These are phyloP conservation scores for Cheilosia urbana DNA, from an alignment of 2,888 invertebrate species.

Conservation along the genomic window DNA sequence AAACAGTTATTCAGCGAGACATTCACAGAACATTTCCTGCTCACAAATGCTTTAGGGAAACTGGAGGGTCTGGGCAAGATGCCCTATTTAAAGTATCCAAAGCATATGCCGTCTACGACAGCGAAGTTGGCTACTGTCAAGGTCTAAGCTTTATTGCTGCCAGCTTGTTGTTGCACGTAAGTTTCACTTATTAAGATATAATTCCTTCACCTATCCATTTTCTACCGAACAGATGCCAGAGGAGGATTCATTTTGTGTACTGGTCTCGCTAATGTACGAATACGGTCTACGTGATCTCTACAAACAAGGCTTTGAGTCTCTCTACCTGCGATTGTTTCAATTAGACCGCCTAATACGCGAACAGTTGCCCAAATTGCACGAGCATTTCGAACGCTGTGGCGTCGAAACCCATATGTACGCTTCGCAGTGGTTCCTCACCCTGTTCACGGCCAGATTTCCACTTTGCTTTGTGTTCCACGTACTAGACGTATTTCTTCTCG, in stretches of 20 bases:
- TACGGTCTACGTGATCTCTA: conserved; percentile 97
- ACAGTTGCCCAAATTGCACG: conserved; percentile 91
- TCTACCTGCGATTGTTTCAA: conserved; percentile 97
- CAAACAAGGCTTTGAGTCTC: conserved; percentile 97
- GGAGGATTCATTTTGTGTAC: conserved; percentile 98
- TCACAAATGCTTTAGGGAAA: conserved; percentile 98
- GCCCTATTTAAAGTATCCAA: conserved; percentile 97
- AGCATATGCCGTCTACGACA: conserved; percentile 98
- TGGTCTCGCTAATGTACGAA: conserved; percentile 98
- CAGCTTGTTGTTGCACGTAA: conserved; percentile 96
- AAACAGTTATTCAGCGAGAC: conserved; percentile 97
- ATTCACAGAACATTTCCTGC: conserved; percentile 99
- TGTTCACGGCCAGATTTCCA: conserved; percentile 99
- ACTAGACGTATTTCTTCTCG: conserved; percentile 96
- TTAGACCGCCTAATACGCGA: conserved; percentile 95
- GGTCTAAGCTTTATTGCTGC: conserved; percentile 99
- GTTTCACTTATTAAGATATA: conserved; percentile 80
- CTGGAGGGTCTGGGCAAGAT: conserved; percentile 97
- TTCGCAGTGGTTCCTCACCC: conserved; percentile 99
- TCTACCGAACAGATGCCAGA: conserved; percentile 95
- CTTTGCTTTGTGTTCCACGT: conserved; percentile 98
- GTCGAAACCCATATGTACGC: conserved; percentile 99
- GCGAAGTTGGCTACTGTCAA: conserved; percentile 99
- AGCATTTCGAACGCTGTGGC: conserved; percentile 91
- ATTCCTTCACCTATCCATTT: neutral